These are phyloP conservation scores for Oegoconia quadripuncta DNA, from an alignment of 2,888 invertebrate genomes.

Conservation along the genomic window DNA sequence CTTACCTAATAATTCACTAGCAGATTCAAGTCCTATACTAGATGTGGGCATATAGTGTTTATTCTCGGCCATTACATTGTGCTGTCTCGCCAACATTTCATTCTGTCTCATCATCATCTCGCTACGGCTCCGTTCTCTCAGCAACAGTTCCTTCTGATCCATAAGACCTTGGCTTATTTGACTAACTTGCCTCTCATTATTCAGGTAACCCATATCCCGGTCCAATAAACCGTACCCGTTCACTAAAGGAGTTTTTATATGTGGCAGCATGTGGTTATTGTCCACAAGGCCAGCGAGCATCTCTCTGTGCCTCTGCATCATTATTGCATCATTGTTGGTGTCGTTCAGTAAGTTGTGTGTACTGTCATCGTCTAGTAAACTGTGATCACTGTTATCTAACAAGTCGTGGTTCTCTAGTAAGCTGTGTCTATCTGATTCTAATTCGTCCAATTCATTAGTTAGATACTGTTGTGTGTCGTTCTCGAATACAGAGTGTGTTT, in stretches of 20 bases:
- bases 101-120: constrained; percentile 65
- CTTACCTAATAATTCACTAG: constrained; percentile 76
- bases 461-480: constrained; percentile 54
- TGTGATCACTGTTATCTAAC: constrained; percentile 69
- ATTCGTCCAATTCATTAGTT: constrained; percentile 63
- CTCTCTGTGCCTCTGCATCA: constrained; percentile 66
- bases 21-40: constrained; percentile 66
- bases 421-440: constrained; percentile 74
- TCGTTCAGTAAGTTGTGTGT: constrained; percentile 62
- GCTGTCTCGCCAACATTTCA: constrained; percentile 61
- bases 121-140: constrained; percentile 56
- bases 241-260: constrained; percentile 53
- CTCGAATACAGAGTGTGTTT: constrained; percentile 51
- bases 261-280: constrained; percentile 52
- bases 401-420: constrained; percentile 69
- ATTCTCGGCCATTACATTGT: constrained; percentile 53
- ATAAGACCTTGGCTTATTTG: constrained; percentile 61
- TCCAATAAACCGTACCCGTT: constrained; percentile 67
- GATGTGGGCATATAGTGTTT: constrained; percentile 64
- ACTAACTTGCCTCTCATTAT: constrained; percentile 61
- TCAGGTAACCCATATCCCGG: constrained; percentile 59
- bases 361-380: constrained; percentile 61
- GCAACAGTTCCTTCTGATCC: constrained; percentile 57
- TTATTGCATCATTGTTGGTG: constrained; percentile 53
- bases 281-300: constrained; percentile 65